Evolutionary conservation across 1,140 invertebrate species (phyloP).

Genomic region (Bombus consobrinus): DNA sequence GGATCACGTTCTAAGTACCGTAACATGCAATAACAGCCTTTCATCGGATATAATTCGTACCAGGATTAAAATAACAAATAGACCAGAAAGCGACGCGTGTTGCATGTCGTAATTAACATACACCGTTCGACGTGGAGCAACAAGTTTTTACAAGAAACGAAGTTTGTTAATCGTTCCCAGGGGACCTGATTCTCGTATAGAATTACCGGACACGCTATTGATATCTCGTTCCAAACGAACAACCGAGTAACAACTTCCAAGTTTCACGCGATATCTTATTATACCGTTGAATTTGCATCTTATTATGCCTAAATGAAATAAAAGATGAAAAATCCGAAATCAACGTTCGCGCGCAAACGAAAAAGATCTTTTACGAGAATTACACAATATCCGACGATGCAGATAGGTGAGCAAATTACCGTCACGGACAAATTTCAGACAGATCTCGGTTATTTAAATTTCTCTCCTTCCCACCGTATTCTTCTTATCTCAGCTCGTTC

Average conservation of each 20-base stretch:
- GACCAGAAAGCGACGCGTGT: conserved; percentile 20
- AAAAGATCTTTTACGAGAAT: background rate
- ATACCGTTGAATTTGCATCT: background rate
- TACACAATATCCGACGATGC: background rate
- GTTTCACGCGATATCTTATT: background rate
- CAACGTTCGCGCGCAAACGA: background rate
- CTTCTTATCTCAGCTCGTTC: conserved; percentile 5
- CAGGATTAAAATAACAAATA: conserved; percentile 55
- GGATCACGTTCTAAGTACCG: conserved; percentile 51
- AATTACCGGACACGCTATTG: background rate
- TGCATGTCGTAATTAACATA: conserved; percentile 18
- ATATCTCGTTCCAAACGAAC: conserved; percentile 6
- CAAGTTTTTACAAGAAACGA: background rate
- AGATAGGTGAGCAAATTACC: background rate
- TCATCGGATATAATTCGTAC: conserved; percentile 34
- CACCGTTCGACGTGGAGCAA: background rate
- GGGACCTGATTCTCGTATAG: background rate
- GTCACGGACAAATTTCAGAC: background rate
- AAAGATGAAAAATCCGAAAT: background rate
- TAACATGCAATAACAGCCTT: conserved; percentile 52
- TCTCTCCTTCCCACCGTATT: background rate
- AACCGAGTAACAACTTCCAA: background rate
- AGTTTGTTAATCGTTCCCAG: background rate
- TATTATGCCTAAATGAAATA: background rate
- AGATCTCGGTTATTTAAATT: conserved; percentile 25